These are phyloP conservation scores for Sphenodon punctatus DNA, from an alignment of 2,797 vertebrate species.

Conservation along the genomic window DNA sequence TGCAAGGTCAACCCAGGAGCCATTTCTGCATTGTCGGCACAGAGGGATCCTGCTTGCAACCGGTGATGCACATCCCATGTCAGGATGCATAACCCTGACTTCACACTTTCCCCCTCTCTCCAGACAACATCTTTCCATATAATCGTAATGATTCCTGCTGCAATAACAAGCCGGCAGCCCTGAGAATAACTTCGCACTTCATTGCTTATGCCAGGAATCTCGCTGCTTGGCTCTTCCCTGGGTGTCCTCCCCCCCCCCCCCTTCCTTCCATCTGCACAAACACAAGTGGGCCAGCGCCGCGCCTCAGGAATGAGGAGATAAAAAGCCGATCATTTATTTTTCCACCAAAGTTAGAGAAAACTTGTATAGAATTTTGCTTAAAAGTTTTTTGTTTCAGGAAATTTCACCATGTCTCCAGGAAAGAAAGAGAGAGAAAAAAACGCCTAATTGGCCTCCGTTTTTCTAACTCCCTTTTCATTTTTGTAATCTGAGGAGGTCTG, in stretches of 20 bases:
- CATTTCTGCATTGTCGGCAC: fast-evolving
- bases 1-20: neutral
- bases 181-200: constrained; percentile 60
- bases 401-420: constrained; percentile 83
- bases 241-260: constrained; percentile 75
- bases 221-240: constrained; percentile 64
- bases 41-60: neutral
- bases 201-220: constrained; percentile 68
- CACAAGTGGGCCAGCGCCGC: constrained; percentile 73
- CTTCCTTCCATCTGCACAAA: constrained; percentile 76
- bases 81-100: too few relatives aligned
- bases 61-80: neutral
- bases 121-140: constrained; percentile 48
- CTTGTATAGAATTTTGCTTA: constrained; percentile 78
- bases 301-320: constrained; percentile 79
- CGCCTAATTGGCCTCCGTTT: constrained; percentile 76
- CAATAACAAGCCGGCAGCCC: constrained; percentile 65
- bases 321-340: constrained; percentile 80
- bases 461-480: constrained; percentile 73
- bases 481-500: constrained; percentile 73
- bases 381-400: constrained; percentile 81
- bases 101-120: constrained; percentile 46
- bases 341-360: constrained; percentile 76
- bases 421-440: constrained; percentile 34
- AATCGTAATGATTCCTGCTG: constrained; percentile 59